These are phyloP conservation scores for Gisinianus flammeolus DNA, from an alignment of 2,888 invertebrate species.

Conservation along the genomic window DNA sequence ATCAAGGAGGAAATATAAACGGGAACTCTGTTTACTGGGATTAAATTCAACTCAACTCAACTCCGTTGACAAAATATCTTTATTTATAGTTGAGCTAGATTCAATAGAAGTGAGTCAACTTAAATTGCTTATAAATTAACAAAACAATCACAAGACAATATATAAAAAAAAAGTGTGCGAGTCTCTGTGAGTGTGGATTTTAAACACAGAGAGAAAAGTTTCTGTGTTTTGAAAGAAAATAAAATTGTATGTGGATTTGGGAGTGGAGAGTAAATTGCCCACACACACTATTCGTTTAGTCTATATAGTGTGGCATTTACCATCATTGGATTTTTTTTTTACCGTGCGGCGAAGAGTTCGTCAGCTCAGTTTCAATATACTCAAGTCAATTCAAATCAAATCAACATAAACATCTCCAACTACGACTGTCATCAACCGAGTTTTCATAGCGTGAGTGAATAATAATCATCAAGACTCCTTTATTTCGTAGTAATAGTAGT, in stretches of 20 bases:
- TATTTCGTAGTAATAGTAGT: no score
- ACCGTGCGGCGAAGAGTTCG: background rate
- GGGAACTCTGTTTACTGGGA: background rate
- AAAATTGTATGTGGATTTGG: background rate
- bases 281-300: no score
- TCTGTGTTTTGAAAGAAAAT: no score
- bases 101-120: background rate
- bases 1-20: background rate
- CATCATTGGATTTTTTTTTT: background rate
- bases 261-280: background rate
- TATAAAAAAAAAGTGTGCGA: no score
- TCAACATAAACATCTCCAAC: background rate
- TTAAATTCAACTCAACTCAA: background rate
- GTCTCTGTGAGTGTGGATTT: no score
- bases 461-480: background rate
- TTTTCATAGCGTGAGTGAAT: background rate
- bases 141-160: no score
- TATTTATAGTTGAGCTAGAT: no score
- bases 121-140: no score
- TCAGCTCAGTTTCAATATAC: background rate
- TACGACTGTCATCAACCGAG: background rate
- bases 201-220: no score
- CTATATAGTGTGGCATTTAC: background rate
- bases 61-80: background rate
- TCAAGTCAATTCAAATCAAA: background rate